Conservation (phyloP, 1,140 invertebrate genomes). For the Heliconius eleuchia region DNA sequence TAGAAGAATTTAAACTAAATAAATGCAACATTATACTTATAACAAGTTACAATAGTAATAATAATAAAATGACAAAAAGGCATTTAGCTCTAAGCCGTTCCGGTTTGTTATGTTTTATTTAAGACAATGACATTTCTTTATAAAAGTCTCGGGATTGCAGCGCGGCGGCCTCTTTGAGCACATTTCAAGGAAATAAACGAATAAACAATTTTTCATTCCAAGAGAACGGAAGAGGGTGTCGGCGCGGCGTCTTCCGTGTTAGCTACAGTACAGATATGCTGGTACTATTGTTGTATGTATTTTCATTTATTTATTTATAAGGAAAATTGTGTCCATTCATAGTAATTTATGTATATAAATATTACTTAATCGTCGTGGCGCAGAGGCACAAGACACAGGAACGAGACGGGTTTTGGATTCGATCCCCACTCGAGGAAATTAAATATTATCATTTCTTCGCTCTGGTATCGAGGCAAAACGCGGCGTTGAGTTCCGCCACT, state of each 20-base stretch:
- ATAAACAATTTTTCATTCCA: conserved; percentile 37
- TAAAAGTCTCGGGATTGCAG: conserved; percentile 3
- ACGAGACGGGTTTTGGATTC: too few species aligned
- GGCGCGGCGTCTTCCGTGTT: conserved; percentile 24
- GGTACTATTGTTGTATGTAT: neutral
- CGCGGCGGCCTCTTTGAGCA: conserved; percentile 8
- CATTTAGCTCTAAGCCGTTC: neutral
- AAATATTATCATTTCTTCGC: too few species aligned
- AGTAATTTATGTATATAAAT: too few species aligned
- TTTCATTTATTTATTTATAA: neutral
- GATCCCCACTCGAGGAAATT: too few species aligned
- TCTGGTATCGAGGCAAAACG: too few species aligned
- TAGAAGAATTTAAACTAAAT: neutral
- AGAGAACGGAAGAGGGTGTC: conserved; percentile 26
- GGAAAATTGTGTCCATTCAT: neutral
- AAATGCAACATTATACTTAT: neutral
- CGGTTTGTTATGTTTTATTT: conserved; percentile 12
- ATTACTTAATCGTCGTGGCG: too few species aligned
- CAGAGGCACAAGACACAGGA: too few species aligned
- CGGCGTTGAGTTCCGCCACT: too few species aligned
- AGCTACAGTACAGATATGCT: neutral
- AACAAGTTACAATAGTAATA: neutral
- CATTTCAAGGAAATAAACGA: conserved; percentile 31
- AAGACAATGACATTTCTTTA: conserved; percentile 6
- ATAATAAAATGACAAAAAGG: neutral